Evolutionary conservation across 2,113 vertebrate genomes (phyloP).

Genomic region (Melanocharis versteri): DNA sequence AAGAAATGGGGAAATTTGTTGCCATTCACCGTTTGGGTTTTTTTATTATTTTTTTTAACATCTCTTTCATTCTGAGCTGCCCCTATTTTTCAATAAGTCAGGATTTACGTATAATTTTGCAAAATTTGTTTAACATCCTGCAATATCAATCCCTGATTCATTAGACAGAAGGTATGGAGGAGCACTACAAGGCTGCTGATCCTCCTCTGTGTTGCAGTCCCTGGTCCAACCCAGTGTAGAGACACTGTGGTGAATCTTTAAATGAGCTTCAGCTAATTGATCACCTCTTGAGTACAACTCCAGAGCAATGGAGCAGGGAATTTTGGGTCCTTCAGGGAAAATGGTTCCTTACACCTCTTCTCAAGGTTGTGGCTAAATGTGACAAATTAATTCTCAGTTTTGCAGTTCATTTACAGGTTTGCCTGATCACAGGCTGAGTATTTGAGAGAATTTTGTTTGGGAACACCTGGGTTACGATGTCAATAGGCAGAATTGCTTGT

Average conservation of each 20-base stretch:
- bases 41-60: neutral
- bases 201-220: neutral
- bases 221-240: neutral
- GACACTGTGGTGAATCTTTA: neutral
- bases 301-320: neutral
- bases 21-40: neutral
- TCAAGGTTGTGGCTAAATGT: neutral
- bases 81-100: neutral
- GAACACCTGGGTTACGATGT: neutral
- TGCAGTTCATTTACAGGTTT: neutral
- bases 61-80: neutral
- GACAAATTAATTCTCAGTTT: neutral
- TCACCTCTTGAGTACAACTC: neutral
- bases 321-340: neutral
- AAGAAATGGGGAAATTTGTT: neutral
- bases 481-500: neutral
- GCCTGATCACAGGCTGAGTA: neutral
- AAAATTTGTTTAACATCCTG: neutral
- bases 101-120: neutral
- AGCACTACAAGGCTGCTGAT: neutral
- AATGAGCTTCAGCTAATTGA: neutral
- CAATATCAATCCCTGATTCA: neutral
- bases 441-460: neutral
- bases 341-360: neutral
- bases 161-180: neutral